phyloP scores from a whole-genome alignment of 30 jellyfish, hydroid and myxozoan genomes.

The Catostylus mosaicus region DNA sequence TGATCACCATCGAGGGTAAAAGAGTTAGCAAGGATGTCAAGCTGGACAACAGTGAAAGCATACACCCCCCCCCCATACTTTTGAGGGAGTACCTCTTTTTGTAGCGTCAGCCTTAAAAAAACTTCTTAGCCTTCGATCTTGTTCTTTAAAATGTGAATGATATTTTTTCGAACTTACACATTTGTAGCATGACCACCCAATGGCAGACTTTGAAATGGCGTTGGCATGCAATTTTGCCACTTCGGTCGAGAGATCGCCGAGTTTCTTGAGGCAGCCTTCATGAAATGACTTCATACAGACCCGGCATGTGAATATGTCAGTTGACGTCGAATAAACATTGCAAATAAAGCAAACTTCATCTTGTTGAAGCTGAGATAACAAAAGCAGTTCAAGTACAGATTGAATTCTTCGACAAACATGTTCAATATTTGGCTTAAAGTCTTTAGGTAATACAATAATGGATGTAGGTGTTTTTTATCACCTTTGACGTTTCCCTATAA shows the following conservation, averaged over 20 bases:
- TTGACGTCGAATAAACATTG: slow-evolving; percentile 72
- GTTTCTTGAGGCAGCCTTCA: slow-evolving; percentile 78
- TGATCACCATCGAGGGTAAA: too few species aligned
- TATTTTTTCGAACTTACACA: too few species aligned
- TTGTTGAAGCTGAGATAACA: slow-evolving; percentile 57
- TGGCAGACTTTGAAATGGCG: slow-evolving; percentile 57
- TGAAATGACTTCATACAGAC: slow-evolving; percentile 83
- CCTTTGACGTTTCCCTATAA: too few species aligned
- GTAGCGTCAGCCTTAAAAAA: too few species aligned
- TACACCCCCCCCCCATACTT: too few species aligned
- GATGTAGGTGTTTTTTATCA: too few species aligned
- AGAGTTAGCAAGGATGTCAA: too few species aligned
- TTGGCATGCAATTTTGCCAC: slow-evolving; percentile 63
- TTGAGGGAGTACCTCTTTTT: too few species aligned
- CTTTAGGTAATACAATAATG: too few species aligned
- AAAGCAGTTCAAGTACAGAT: not conserved
- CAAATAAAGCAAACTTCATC: slow-evolving; percentile 77
- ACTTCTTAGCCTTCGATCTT: too few species aligned
- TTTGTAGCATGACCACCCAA: slow-evolving; percentile 83
- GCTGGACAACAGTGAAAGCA: too few species aligned
- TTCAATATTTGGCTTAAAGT: not conserved
- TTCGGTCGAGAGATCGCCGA: slow-evolving; percentile 73
- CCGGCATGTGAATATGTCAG: slow-evolving; percentile 71
- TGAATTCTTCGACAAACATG: not conserved
- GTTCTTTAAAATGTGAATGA: too few species aligned